Conservation (phyloP, 2,888 invertebrate species). For the Hymenopus coronatus region DNA sequence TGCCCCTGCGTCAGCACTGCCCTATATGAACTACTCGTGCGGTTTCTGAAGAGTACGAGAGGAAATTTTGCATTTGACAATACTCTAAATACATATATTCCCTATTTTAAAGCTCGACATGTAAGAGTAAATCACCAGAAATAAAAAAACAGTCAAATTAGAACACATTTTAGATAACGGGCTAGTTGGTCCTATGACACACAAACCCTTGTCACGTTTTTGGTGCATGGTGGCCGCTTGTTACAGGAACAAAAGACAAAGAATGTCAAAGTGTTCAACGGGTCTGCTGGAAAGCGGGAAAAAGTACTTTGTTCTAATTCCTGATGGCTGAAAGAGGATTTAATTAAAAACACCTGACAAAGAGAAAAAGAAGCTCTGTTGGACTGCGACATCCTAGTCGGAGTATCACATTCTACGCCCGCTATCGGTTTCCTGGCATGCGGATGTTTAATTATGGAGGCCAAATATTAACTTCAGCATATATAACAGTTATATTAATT, state of each 20-base stretch:
- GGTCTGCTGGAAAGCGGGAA: not conserved
- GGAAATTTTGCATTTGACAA: no score
- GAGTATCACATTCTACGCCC: not conserved
- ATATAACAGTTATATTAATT: not conserved
- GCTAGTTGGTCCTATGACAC: no score
- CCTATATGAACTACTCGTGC: no score
- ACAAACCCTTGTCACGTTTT: not conserved
- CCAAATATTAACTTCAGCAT: not conserved
- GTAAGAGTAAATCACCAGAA: no score
- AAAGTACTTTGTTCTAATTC: not conserved
- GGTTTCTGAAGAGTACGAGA: no score
- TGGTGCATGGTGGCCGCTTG: not conserved
- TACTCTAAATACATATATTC: no score
- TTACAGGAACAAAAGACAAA: not conserved
- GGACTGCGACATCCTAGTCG: not conserved
- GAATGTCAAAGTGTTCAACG: not conserved
- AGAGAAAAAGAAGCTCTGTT: not conserved
- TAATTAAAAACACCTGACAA: not conserved
- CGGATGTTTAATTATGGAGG: not conserved
- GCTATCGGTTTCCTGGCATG: not conserved
- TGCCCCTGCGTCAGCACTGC: no score
- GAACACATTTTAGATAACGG: no score
- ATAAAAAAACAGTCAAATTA: no score
- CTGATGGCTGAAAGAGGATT: not conserved
- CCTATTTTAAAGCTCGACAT: no score